A percentile compares a stretch with the other conserved stretches of the same genome.
These are phyloP conservation scores for Ormyrus pomaceus DNA, from an alignment of 2,888 invertebrate species.

Conservation along the genomic window DNA sequence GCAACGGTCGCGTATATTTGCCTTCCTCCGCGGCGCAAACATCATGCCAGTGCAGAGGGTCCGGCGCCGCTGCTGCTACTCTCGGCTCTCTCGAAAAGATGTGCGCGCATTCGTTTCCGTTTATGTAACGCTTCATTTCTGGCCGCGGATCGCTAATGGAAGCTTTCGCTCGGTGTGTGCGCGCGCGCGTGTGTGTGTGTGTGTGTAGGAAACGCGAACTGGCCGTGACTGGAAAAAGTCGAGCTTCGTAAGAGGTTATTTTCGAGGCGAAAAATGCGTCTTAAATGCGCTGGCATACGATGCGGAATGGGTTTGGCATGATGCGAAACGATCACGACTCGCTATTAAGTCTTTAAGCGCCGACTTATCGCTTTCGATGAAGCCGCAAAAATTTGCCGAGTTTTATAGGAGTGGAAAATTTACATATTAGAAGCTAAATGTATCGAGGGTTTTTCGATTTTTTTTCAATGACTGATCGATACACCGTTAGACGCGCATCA, in stretches of 20 bases:
- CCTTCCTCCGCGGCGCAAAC: background rate
- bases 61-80: too few species aligned
- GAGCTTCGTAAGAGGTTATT: too few species aligned
- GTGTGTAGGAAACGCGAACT: too few species aligned
- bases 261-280: background rate
- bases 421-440: too few species aligned
- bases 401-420: background rate
- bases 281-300: background rate
- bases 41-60: too few species aligned
- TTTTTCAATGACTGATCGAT: too few species aligned
- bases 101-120: conserved; percentile 22
- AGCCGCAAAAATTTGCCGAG: background rate
- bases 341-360: conserved; percentile 4
- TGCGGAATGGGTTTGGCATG: too few species aligned
- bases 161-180: conserved; percentile 9
- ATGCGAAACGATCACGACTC: conserved; percentile 27
- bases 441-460: too few species aligned
- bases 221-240: too few species aligned
- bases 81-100: background rate
- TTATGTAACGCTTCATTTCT: conserved; percentile 32
- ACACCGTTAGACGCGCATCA: too few species aligned
- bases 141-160: conserved; percentile 18
- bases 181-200: too few species aligned
- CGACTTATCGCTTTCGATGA: background rate
- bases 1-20: background rate